Evolutionary conservation across 2,113 vertebrate species (phyloP).

Genomic region (Anser brachyrhynchus): DNA sequence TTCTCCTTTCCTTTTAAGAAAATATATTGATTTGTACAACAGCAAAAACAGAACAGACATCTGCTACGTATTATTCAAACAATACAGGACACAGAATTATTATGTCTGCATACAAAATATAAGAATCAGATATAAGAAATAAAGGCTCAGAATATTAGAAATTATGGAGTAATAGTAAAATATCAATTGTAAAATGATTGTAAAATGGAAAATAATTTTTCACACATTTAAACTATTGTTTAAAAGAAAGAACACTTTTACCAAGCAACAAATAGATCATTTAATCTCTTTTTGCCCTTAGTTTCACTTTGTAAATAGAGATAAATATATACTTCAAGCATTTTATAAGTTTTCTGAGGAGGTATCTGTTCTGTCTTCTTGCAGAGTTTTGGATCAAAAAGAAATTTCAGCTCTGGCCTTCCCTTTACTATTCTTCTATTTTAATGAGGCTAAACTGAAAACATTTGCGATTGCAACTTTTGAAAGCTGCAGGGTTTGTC

Average conservation of each 20-base stretch:
- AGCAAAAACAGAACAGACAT: conserved; percentile 14
- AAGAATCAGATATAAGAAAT: neutral
- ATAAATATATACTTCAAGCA: neutral
- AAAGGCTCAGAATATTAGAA: neutral
- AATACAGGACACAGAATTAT: conserved; percentile 4
- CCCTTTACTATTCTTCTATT: neutral
- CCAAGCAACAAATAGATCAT: neutral
- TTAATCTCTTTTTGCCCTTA: neutral
- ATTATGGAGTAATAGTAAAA: neutral
- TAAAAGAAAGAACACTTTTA: neutral
- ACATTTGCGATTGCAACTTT: neutral
- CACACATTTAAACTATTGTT: neutral
- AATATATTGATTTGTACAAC: conserved; percentile 21
- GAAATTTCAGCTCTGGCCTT: neutral
- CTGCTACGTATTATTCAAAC: conserved; percentile 20
- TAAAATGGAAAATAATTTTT: neutral
- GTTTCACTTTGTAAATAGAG: neutral
- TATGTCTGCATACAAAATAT: conserved; percentile 28
- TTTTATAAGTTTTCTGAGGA: neutral
- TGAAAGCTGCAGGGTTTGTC: conserved; percentile 47
- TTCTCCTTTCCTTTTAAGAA: neutral
- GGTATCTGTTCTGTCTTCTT: neutral
- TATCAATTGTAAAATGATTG: neutral
- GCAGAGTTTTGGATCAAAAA: neutral
- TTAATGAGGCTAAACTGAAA: conserved; percentile 17